Percentiles rank a stretch among this genome's conserved stretches.
Evolutionary conservation across 2,888 invertebrate species (phyloP).

Genomic region (Himalopsyche japonica): DNA sequence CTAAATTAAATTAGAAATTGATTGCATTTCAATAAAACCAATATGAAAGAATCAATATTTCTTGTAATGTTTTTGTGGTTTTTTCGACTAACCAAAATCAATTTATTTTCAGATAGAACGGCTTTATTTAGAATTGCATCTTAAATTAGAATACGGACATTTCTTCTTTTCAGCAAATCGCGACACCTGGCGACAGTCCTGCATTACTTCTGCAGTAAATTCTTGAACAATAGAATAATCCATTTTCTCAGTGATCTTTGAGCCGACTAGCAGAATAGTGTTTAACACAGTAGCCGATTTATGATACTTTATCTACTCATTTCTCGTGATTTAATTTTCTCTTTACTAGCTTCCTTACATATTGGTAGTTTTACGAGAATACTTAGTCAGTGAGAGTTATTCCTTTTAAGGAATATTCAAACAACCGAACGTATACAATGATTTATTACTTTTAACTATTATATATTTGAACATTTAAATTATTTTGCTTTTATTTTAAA

Average conservation of each 20-base stretch:
- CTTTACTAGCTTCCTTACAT: neutral
- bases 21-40: too few species aligned
- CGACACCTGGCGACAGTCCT: slow-evolving; percentile 22
- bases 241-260: slow-evolving; percentile 18
- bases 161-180: neutral
- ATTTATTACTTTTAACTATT: too few species aligned
- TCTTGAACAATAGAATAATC: slow-evolving; percentile 6
- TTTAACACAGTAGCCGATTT: neutral
- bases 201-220: neutral
- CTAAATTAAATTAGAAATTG: too few species aligned
- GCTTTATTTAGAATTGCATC: too few species aligned
- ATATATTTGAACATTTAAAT: too few species aligned
- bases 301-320: neutral
- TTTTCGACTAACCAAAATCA: too few species aligned
- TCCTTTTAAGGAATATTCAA: neutral
- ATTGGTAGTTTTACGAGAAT: neutral
- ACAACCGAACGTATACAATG: neutral
- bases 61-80: too few species aligned
- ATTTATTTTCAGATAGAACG: too few species aligned
- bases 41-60: too few species aligned
- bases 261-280: neutral
- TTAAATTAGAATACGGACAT: too few species aligned
- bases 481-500: too few species aligned
- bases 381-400: neutral
- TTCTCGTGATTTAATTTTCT: neutral